Conservation (phyloP, 2,113 vertebrate species). For the Hypocryptadius cinnamomeus region DNA sequence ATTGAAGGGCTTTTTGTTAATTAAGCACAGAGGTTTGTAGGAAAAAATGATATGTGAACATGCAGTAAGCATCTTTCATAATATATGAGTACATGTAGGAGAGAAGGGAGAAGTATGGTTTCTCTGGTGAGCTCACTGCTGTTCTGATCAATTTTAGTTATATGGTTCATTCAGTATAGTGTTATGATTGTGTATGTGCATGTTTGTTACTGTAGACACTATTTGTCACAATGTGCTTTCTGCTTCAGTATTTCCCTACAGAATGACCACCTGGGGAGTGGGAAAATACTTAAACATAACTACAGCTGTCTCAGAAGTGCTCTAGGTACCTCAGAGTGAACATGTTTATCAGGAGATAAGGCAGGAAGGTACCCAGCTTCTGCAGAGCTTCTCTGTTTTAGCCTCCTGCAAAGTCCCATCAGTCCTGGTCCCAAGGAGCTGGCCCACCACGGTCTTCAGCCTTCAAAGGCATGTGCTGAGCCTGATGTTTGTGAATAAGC, state of each 20-base stretch:
- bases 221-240: background rate
- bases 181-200: background rate
- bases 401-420: background rate
- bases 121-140: background rate
- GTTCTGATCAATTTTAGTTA: background rate
- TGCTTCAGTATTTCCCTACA: background rate
- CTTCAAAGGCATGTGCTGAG: constrained; percentile 14
- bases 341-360: background rate
- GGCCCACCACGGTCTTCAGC: background rate
- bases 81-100: background rate
- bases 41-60: background rate
- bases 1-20: background rate
- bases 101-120: background rate
- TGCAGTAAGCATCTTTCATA: background rate
- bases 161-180: background rate
- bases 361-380: background rate
- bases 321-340: background rate
- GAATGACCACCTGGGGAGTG: background rate
- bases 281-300: background rate
- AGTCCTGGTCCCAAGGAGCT: background rate
- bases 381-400: background rate
- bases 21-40: background rate
- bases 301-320: background rate
- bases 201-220: background rate
- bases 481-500: constrained; percentile 26